Evolutionary conservation across 2,113 vertebrate genomes (phyloP).

Genomic region (Cyphomyrus discorhynchus): DNA sequence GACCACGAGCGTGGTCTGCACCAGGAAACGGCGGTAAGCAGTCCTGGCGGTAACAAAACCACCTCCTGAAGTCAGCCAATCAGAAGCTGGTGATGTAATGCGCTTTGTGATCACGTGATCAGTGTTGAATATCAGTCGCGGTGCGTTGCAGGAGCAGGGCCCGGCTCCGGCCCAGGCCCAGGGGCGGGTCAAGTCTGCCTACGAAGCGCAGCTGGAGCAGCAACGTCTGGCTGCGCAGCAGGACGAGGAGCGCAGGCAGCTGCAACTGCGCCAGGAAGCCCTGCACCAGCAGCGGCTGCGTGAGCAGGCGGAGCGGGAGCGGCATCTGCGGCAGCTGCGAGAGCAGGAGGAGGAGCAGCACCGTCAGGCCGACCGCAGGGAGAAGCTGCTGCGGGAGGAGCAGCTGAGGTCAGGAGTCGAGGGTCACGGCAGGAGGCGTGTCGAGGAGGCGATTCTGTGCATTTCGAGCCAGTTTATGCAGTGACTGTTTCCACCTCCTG

Average conservation of each 20-base stretch:
- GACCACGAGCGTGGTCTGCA: constrained; percentile 46
- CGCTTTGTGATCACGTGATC: background rate
- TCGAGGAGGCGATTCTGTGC: background rate
- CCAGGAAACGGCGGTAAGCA: constrained; percentile 38
- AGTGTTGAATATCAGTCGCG: no score
- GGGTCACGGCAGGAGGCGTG: background rate
- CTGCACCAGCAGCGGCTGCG: constrained; percentile 66
- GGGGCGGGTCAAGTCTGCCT: constrained; percentile 53
- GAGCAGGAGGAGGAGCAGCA: constrained; percentile 62
- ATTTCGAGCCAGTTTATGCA: background rate
- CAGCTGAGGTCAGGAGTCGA: constrained; percentile 50
- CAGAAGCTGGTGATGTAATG: background rate
- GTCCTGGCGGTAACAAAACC: background rate
- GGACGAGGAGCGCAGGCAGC: constrained; percentile 62
- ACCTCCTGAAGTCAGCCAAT: background rate
- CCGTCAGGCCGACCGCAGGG: constrained; percentile 56
- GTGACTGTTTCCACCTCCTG: background rate
- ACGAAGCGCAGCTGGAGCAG: constrained; percentile 82
- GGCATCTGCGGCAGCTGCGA: constrained; percentile 60
- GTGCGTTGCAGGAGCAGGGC: background rate
- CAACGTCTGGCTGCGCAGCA: constrained; percentile 65
- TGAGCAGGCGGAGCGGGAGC: constrained; percentile 64
- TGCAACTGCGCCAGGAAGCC: constrained; percentile 66
- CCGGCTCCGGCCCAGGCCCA: constrained; percentile 24
- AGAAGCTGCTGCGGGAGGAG: constrained; percentile 51